Conservation (phyloP, 2,888 invertebrate genomes). For the Lepidocyrtinus sp. region DNA sequence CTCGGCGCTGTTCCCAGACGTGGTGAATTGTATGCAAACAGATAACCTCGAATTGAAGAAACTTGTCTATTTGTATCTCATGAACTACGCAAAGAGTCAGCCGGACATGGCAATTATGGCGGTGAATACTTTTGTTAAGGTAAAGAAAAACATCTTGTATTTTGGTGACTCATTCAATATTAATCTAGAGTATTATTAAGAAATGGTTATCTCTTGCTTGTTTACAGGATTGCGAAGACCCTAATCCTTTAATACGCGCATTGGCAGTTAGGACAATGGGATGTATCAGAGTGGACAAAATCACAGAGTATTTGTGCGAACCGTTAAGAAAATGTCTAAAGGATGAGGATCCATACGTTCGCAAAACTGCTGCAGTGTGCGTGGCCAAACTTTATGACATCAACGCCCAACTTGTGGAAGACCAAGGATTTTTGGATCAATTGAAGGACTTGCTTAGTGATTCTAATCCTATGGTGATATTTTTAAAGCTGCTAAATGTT, state of each 20-base stretch:
- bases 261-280: constrained; percentile 99
- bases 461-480: constrained; percentile 96
- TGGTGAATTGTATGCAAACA: constrained; percentile 99
- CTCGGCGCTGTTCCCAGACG: constrained; percentile 97
- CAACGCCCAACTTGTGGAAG: constrained; percentile 81
- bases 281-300: constrained; percentile 99
- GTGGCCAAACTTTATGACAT: constrained; percentile 99
- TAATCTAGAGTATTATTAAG: too few relatives aligned
- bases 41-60: constrained; percentile 99
- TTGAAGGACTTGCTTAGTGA: constrained; percentile 97
- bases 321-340: constrained; percentile 94
- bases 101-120: constrained; percentile 99
- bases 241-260: constrained; percentile 98
- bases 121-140: constrained; percentile 99
- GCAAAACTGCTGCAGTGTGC: constrained; percentile 99
- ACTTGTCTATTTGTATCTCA: constrained; percentile 96
- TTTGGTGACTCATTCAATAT: too few relatives aligned
- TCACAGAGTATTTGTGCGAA: constrained; percentile 99
- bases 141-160: constrained; percentile 72
- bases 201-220: too few relatives aligned
- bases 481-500: not conserved
- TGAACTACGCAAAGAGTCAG: constrained; percentile 99
- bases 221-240: constrained; percentile 99
- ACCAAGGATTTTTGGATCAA: constrained; percentile 97
- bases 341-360: constrained; percentile 97